Evolutionary conservation across 2,113 vertebrate genomes (phyloP).

Genomic region (Chiloscyllium plagiosum): DNA sequence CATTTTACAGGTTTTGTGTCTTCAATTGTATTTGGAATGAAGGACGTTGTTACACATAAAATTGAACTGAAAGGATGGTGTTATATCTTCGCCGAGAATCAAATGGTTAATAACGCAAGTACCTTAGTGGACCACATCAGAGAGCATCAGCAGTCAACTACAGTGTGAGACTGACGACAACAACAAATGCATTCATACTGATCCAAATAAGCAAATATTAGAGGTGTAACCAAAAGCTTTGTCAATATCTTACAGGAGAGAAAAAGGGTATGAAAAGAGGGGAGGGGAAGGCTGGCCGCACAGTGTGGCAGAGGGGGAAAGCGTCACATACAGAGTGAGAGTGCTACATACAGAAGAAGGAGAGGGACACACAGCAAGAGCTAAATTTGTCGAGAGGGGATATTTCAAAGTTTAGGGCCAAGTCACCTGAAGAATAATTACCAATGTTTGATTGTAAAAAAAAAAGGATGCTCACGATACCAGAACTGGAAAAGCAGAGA

Average conservation of each 20-base stretch:
- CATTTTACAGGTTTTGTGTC: neutral
- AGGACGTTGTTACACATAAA: neutral
- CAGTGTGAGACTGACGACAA: neutral
- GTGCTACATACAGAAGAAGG: too few species aligned
- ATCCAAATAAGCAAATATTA: neutral
- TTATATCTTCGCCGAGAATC: neutral
- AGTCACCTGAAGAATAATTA: too few species aligned
- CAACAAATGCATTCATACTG: neutral
- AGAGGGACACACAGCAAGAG: neutral
- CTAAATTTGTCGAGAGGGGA: too few species aligned
- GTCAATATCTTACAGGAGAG: neutral
- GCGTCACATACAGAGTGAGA: neutral
- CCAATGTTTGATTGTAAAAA: too few species aligned
- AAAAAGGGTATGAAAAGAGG: neutral
- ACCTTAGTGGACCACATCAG: neutral
- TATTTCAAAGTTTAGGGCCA: too few species aligned
- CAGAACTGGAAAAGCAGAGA: too few species aligned
- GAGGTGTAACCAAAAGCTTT: neutral
- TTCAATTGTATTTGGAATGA: neutral
- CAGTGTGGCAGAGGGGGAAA: neutral
- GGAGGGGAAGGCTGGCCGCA: neutral
- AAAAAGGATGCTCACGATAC: too few species aligned
- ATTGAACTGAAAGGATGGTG: neutral
- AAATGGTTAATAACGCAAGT: neutral
- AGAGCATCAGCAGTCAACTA: neutral